Evolutionary conservation across 2,113 vertebrate genomes (phyloP).

Genomic region (Onychostoma macrolepis): DNA sequence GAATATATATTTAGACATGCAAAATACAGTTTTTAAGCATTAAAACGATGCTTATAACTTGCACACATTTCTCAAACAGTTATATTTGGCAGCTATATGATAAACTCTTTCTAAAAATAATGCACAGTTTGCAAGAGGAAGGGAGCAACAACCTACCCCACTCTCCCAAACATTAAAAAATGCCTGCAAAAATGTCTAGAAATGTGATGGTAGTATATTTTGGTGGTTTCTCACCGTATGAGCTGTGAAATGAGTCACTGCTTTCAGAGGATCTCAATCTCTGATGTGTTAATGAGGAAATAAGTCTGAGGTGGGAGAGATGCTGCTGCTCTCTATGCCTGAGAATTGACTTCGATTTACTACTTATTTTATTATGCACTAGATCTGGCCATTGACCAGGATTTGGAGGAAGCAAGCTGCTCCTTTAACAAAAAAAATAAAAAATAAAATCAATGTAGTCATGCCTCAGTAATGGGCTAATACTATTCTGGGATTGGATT

Average conservation of each 20-base stretch:
- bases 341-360: not conserved
- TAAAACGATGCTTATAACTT: not conserved
- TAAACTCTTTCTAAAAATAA: not conserved
- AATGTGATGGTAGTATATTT: not conserved
- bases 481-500: not conserved
- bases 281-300: slow-evolving; percentile 45
- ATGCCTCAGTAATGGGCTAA: slow-evolving; percentile 15
- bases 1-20: not conserved
- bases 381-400: not conserved
- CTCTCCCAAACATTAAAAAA: not conserved
- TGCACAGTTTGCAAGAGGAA: not conserved
- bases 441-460: slow-evolving; percentile 15
- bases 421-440: too few relatives aligned
- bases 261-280: slow-evolving; percentile 38
- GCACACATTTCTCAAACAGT: not conserved
- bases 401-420: not conserved
- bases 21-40: not conserved
- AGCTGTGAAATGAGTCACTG: slow-evolving; percentile 51
- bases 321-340: not conserved
- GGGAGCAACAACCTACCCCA: not conserved
- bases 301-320: not conserved
- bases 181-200: slow-evolving; percentile 20
- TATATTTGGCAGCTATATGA: not conserved
- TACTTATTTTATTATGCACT: not conserved
- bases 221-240: slow-evolving; percentile 22